A percentile compares a stretch with the other conserved stretches of the same genome.
Conservation (phyloP, 2,888 invertebrate species). For the Torymus auratus region DNA sequence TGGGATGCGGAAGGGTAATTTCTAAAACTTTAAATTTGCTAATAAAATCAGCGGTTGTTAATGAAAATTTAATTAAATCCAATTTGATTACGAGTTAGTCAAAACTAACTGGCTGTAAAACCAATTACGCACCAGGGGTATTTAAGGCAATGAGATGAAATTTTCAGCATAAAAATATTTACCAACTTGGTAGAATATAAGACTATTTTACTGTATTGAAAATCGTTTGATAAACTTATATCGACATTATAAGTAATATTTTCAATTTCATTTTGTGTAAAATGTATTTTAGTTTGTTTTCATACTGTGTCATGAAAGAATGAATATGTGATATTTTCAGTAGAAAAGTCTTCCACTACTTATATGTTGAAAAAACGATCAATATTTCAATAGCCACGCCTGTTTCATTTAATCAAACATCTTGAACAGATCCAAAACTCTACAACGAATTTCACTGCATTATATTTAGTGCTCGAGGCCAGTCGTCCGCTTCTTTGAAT, state of each 20-base stretch:
- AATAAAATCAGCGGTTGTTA: slow-evolving; percentile 55
- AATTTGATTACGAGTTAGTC: slow-evolving; percentile 45
- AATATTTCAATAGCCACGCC: neutral
- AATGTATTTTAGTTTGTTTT: too few species aligned
- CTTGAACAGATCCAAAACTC: slow-evolving; percentile 1
- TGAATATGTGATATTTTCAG: neutral
- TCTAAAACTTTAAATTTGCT: slow-evolving; percentile 54
- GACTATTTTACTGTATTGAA: too few species aligned
- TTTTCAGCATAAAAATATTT: too few species aligned
- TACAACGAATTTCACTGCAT: slow-evolving; percentile 4
- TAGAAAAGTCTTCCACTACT: slow-evolving; percentile 6
- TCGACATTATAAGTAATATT: too few species aligned
- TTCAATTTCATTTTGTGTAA: too few species aligned
- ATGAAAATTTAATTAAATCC: slow-evolving; percentile 57
- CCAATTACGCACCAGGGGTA: slow-evolving; percentile 10
- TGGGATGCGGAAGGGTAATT: slow-evolving; percentile 40
- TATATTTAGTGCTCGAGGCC: slow-evolving; percentile 3
- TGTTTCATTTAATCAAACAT: neutral
- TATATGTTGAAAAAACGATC: neutral
- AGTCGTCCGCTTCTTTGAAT: slow-evolving; percentile 9
- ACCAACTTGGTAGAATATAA: too few species aligned
- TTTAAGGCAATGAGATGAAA: neutral
- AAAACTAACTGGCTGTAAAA: slow-evolving; percentile 36
- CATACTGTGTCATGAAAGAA: too few species aligned
- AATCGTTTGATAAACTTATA: too few species aligned